phyloP scores from a whole-genome alignment of 1,140 invertebrate genomes.

The Muscidifurax raptorellus region DNA sequence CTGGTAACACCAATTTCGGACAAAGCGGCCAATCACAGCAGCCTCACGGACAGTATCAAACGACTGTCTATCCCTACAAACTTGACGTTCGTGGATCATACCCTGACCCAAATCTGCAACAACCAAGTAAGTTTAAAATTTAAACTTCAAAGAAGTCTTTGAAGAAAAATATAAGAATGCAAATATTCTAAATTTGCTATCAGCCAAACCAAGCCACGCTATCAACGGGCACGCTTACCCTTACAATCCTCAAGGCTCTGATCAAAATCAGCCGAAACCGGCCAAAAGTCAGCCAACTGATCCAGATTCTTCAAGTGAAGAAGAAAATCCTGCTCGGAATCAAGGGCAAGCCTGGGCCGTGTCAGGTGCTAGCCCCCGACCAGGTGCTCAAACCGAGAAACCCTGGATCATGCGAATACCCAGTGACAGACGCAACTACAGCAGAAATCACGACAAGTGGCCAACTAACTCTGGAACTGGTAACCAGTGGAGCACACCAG shows the following conservation, averaged over 20 bases:
- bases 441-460: neutral
- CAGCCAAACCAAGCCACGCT: neutral
- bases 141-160: neutral
- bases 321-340: neutral
- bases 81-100: neutral
- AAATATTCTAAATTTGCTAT: neutral
- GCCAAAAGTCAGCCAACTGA: neutral
- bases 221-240: slow-evolving; percentile 41
- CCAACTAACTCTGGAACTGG: neutral
- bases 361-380: neutral
- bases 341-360: slow-evolving; percentile 2
- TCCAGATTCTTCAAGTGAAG: neutral
- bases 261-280: neutral
- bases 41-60: slow-evolving; percentile 22
- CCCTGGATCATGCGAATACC: neutral
- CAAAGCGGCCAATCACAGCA: slow-evolving; percentile 3
- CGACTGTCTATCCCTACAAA: neutral
- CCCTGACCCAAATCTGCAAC: neutral
- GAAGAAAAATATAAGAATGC: neutral
- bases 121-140: slow-evolving; percentile 11
- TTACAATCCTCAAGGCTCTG: neutral
- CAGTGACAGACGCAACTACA: slow-evolving; percentile 4
- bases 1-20: no score
- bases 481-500: slow-evolving; percentile 18
- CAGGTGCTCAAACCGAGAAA: neutral